Evolutionary conservation across 1,140 invertebrate genomes (phyloP).

Genomic region (Trichonephila inaurata): DNA sequence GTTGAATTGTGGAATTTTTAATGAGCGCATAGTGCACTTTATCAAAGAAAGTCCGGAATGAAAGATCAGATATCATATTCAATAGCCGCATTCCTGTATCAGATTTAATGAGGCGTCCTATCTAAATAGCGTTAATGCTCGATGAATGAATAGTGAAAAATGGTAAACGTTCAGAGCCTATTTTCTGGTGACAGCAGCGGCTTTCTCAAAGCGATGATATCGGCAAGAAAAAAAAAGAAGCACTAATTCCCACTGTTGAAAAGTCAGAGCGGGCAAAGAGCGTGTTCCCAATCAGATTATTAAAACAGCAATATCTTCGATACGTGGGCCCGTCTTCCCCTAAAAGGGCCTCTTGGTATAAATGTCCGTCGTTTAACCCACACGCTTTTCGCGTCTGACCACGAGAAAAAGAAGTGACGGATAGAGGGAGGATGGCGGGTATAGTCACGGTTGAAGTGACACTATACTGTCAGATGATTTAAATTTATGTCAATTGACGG

Average conservation of each 20-base stretch:
- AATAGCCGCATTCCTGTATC: no score
- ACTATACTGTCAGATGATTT: background rate
- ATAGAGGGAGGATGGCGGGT: background rate
- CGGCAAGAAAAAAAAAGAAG: background rate
- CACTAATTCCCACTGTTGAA: background rate
- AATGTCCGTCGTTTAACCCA: background rate
- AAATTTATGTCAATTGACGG: slow-evolving; percentile 40
- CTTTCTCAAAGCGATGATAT: background rate
- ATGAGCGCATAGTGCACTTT: no score
- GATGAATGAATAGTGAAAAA: background rate
- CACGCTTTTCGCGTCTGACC: slow-evolving; percentile 6
- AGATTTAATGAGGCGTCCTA: no score
- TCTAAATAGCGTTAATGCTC: background rate
- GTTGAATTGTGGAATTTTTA: no score
- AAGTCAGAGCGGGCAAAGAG: slow-evolving; percentile 10
- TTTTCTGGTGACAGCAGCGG: background rate
- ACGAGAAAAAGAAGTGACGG: background rate
- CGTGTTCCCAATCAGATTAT: background rate
- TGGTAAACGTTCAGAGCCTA: background rate
- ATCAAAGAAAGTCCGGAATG: no score
- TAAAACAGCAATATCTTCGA: background rate
- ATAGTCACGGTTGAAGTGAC: slow-evolving; percentile 8
- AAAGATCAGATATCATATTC: no score
- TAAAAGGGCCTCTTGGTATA: background rate
- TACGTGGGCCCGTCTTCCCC: background rate